A percentile compares a stretch with the other conserved stretches of the same genome.
phyloP scores from a whole-genome alignment of 2,888 invertebrate genomes.

The Deroplatys truncata region DNA sequence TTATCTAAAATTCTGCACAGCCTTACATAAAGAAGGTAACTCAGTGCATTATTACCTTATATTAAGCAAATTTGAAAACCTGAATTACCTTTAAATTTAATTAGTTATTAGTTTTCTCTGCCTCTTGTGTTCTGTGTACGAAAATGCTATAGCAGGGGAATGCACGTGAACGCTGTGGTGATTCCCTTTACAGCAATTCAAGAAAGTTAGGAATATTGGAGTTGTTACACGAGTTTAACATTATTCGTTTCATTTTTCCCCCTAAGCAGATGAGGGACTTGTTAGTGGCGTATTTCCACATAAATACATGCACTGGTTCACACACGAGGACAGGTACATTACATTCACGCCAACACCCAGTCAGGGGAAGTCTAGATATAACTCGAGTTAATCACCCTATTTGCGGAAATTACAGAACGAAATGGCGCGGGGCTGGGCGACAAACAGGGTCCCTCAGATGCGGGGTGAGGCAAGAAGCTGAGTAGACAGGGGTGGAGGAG shows the following conservation, averaged over 20 bases:
- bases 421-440: neutral
- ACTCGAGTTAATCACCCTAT: slow-evolving; percentile 6
- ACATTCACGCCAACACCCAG: neutral
- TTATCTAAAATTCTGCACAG: too few species aligned
- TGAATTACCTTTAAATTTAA: too few species aligned
- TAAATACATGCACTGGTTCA: neutral
- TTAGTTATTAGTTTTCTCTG: neutral
- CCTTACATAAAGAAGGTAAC: too few species aligned
- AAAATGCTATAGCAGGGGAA: neutral
- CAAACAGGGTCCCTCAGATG: neutral
- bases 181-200: neutral
- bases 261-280: neutral
- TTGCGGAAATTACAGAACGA: slow-evolving; percentile 13
- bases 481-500: neutral
- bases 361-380: neutral
- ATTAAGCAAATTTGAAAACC: too few species aligned
- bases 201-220: neutral
- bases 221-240: neutral
- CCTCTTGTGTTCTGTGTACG: neutral
- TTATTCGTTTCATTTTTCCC: neutral
- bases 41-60: too few species aligned
- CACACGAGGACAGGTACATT: neutral
- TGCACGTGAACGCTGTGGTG: neutral
- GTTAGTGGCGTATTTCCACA: neutral
- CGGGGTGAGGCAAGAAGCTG: neutral